Evolutionary conservation across 2,888 invertebrate species (phyloP).

Genomic region (Eupeodes latifasciatus): DNA sequence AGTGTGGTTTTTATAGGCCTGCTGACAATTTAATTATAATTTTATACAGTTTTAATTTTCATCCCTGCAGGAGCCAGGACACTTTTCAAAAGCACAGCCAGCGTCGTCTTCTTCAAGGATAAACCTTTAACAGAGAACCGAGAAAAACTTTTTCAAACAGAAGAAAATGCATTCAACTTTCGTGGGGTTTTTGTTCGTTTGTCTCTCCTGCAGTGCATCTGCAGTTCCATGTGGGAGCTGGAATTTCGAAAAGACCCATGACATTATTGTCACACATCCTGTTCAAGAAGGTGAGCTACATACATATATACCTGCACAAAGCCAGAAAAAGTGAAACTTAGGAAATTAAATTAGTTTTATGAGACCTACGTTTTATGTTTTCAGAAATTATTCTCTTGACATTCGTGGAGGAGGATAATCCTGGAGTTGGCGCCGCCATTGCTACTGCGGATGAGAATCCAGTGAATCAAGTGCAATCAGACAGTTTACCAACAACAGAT

Average conservation of each 20-base stretch:
- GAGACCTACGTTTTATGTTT: neutral
- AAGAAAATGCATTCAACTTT: conserved; percentile 7
- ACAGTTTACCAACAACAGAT: neutral
- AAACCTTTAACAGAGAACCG: too few relatives aligned
- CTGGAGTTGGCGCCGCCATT: neutral
- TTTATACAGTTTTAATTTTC: neutral
- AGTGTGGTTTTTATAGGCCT: neutral
- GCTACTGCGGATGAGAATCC: neutral
- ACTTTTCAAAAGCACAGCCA: neutral
- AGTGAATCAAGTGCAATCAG: neutral
- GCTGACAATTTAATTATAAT: neutral
- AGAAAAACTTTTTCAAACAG: neutral
- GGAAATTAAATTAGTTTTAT: conserved; percentile 17
- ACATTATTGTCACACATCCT: conserved; percentile 32
- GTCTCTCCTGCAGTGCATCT: neutral
- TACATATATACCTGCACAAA: neutral
- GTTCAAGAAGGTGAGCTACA: conserved; percentile 2
- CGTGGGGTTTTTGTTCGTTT: neutral
- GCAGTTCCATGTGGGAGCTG: conserved; percentile 15
- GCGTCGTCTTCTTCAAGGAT: too few relatives aligned
- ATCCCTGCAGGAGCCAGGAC: neutral
- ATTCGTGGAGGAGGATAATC: neutral
- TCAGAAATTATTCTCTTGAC: conserved; percentile 23
- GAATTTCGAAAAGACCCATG: neutral
- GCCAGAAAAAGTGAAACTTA: neutral